phyloP scores from a whole-genome alignment of 92 coral and sea anemone genomes.

The Phenganax marumi region DNA sequence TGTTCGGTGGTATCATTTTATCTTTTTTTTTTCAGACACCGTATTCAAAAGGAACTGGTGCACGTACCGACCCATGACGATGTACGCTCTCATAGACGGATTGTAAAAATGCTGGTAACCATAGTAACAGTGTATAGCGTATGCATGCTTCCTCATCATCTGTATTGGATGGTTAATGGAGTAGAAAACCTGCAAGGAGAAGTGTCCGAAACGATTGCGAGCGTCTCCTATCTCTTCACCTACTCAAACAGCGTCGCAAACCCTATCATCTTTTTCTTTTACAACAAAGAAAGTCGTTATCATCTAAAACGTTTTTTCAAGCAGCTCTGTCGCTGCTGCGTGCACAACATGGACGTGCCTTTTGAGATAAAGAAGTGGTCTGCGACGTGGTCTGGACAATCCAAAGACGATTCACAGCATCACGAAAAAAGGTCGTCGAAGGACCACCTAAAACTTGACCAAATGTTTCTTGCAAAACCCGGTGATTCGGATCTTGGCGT shows the following conservation, averaged over 20 bases:
- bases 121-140: slow-evolving; percentile 47
- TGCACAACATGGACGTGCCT: not conserved
- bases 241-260: slow-evolving; percentile 75
- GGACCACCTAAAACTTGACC: slow-evolving; percentile 4
- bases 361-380: slow-evolving; percentile 40
- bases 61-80: slow-evolving; percentile 30
- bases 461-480: slow-evolving; percentile 24
- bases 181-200: not conserved
- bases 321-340: not conserved
- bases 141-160: slow-evolving; percentile 41
- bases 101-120: slow-evolving; percentile 46
- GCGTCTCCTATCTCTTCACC: slow-evolving; percentile 67
- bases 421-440: slow-evolving; percentile 2
- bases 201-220: not conserved
- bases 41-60: slow-evolving; percentile 23
- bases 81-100: slow-evolving; percentile 30
- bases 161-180: slow-evolving; percentile 3
- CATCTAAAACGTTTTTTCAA: slow-evolving; percentile 11
- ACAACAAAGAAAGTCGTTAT: slow-evolving; percentile 54
- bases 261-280: slow-evolving; percentile 70
- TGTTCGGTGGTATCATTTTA: not conserved
- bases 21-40: slow-evolving; percentile 8
- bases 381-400: slow-evolving; percentile 12
- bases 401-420: slow-evolving; percentile 9
- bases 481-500: slow-evolving; percentile 43